These are phyloP conservation scores for Corvus hawaiiensis DNA, from an alignment of 2,113 vertebrate species.

Conservation along the genomic window DNA sequence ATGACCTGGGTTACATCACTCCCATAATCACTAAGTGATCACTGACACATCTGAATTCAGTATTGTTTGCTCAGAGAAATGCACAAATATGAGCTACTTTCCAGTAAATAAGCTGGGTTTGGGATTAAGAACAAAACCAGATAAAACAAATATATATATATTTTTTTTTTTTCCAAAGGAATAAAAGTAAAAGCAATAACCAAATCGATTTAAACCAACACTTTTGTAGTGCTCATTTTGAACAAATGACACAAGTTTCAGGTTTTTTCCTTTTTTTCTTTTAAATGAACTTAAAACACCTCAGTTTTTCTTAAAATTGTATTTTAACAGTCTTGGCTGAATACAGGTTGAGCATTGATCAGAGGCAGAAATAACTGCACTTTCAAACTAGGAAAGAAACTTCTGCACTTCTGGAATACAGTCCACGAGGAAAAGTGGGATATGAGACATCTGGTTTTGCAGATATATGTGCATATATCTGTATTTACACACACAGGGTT, in stretches of 20 bases:
- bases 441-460: background rate
- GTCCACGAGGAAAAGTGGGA: background rate
- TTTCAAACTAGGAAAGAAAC: background rate
- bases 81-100: background rate
- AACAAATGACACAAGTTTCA: background rate
- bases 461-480: background rate
- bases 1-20: rapidly evolving
- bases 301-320: background rate
- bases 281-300: background rate
- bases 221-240: background rate
- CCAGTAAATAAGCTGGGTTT: background rate
- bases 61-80: background rate
- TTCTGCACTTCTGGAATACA: background rate
- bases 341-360: background rate
- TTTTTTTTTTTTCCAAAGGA: background rate
- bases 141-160: background rate
- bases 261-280: background rate
- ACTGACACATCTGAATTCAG: too few species aligned
- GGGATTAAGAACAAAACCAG: background rate
- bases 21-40: rapidly evolving
- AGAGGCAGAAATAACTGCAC: background rate
- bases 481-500: background rate
- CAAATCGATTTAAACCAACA: background rate
- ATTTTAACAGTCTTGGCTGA: background rate
- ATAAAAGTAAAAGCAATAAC: background rate